A percentile compares a stretch with the other conserved stretches of the same genome.
phyloP scores from a whole-genome alignment of 2,888 invertebrate species.

The Brenthis ino region DNA sequence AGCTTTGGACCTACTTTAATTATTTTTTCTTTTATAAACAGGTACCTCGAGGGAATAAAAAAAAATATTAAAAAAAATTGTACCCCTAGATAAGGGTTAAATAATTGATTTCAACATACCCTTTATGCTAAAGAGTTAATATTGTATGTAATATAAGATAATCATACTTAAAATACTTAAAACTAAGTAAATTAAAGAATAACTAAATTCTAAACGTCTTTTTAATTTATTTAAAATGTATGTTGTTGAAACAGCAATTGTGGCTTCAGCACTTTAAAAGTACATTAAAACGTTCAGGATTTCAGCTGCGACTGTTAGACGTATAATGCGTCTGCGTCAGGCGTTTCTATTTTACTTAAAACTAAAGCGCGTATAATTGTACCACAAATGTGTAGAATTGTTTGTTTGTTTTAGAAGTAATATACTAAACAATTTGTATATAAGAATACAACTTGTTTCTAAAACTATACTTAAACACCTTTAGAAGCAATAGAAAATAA shows the following conservation, averaged over 20 bases:
- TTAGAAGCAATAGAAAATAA: too few species aligned
- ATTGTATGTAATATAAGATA: neutral
- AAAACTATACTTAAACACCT: too few species aligned
- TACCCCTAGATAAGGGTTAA: too few species aligned
- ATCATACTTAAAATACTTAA: too few species aligned
- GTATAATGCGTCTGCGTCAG: constrained; percentile 4
- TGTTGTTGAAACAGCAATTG: constrained; percentile 2
- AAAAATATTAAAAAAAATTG: too few species aligned
- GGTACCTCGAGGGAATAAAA: too few species aligned
- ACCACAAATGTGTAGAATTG: neutral
- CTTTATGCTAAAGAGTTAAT: neutral
- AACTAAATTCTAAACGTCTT: constrained; percentile 22
- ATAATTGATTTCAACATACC: neutral
- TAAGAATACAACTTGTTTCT: too few species aligned
- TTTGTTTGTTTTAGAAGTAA: neutral
- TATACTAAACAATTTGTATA: neutral
- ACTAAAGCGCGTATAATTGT: constrained; percentile 4
- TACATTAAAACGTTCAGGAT: constrained; percentile 7
- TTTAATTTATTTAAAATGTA: neutral
- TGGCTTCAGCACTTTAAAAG: neutral
- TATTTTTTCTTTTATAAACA: neutral
- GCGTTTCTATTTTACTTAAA: neutral
- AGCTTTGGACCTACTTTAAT: too few species aligned
- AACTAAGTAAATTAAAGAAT: neutral
- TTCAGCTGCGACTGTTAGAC: neutral